phyloP scores from a whole-genome alignment of 1,140 invertebrate species.

The Melitaea cinxia region DNA sequence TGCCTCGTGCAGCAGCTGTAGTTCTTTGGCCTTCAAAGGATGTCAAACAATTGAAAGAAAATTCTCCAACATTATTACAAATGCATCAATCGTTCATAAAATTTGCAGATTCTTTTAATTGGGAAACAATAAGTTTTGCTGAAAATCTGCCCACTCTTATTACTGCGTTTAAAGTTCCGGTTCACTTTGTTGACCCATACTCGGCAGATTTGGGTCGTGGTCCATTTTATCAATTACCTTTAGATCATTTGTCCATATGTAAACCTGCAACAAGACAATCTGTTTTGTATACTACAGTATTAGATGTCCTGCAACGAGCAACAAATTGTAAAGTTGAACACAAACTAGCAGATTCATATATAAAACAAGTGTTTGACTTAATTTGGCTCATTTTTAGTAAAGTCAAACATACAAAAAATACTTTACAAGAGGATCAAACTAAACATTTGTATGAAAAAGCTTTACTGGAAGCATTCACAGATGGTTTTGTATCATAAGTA shows the following conservation, averaged over 20 bases:
- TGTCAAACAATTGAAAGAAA: constrained; percentile 89
- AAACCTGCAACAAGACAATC: constrained; percentile 86
- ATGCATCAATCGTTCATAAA: constrained; percentile 86
- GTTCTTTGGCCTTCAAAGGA: constrained; percentile 90
- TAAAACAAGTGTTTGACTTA: constrained; percentile 41
- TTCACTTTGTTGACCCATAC: constrained; percentile 85
- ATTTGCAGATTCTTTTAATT: constrained; percentile 79
- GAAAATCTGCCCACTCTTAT: constrained; percentile 87
- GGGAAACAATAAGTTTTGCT: constrained; percentile 88
- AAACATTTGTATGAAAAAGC: constrained; percentile 51
- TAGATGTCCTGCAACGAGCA: constrained; percentile 60
- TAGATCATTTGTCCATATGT: constrained; percentile 90
- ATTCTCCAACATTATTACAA: constrained; percentile 84
- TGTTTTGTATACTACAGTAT: constrained; percentile 70
- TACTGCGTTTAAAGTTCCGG: constrained; percentile 82
- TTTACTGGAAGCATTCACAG: constrained; percentile 51
- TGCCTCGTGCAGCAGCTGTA: constrained; percentile 86
- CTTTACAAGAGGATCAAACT: constrained; percentile 46
- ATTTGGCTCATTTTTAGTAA: constrained; percentile 39
- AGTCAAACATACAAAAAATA: constrained; percentile 44
- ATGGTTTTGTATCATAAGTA: constrained; percentile 41
- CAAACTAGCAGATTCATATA: constrained; percentile 43
- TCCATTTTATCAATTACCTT: constrained; percentile 87
- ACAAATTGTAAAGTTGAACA: constrained; percentile 50
- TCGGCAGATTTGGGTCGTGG: constrained; percentile 90